Base-by-base conservation (phyloP, 2,113 vertebrate genomes). In the Rhadina sibilatrix region DNA sequence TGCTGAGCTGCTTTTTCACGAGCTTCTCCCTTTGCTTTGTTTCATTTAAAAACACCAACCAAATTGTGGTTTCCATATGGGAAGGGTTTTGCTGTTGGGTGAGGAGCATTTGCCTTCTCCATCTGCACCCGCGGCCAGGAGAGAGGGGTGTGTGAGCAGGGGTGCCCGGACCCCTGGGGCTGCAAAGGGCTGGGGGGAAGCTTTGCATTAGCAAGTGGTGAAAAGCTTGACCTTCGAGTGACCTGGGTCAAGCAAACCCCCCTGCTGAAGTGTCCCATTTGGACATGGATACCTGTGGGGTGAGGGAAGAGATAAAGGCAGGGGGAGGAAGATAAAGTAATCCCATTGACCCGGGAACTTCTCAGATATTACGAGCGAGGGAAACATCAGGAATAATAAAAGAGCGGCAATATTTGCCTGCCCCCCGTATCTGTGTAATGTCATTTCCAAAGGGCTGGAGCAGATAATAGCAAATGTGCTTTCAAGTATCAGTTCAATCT, bases 231-330 rank as follows among this genome's bases (percentile, higher is more conserved):
- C 99, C 98, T 96, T 74, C 25, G 78, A 46, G 87, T 99, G 98
- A 99, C 99, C 99, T 94, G 94, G 97, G 97, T 98, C 98, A 98
- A 98, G 98, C 98, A 98, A 98, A 97, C 97, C 98, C 98, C 37
- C 98, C 97, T 74, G 87, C 97, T 44, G 91, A 87, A 98, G 97
- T 94, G 96, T 97, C 96, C 97, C 97, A 97, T 98, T 99, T 98
- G 98, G 98, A 99, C 98, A 99, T 70, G 96, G 99, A 99, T 99
- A 99, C 99, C 99, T 99, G 98, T 96, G 98, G 97, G 98, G 94
- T 97, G 95, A 94, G 94, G 96, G 79, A 95, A 83, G 86, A 97
- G 97, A 96, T 89, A 94, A 96, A 97, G 87, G 98, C 94, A 98
- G 97, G 97, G 97, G 97, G 92, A 97, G 69, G 70, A 89, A 97